Base-by-base conservation (phyloP, 2,888 invertebrate species). In the Oegoconia quadripuncta region DNA sequence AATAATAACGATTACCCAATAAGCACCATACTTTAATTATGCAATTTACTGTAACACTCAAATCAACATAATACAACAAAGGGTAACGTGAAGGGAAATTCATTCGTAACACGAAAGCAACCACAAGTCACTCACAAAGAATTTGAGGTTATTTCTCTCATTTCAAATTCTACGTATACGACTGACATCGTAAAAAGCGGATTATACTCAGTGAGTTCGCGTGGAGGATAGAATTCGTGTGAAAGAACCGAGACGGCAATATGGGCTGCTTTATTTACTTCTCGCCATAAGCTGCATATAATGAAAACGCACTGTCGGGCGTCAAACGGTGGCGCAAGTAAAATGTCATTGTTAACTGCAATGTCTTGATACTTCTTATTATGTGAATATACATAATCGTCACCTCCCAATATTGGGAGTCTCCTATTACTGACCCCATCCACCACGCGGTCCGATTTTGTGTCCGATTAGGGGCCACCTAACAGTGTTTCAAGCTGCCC, bases 121-220 rank as follows among this genome's bases (percentile, higher is more conserved):
- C 61, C 63, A 61, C 64, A 55, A 65, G 66, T 72, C 64, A 56
- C 64, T 66, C 71, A 73, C 66, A 74, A 76, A 74, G 73, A 77
- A 74, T 77, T 76, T 68, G 66, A 74, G 77, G 74, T 76, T 80
- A 81, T 82, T 78, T 81, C 78, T 81, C 81, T 81, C 81, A 82
- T 83, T 84, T 78, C 72, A 81, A 83, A 81, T 83, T 80, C 81
- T 75, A 67, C 57, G 75, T 76, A 71, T 76, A 74, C 71, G 77
- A 75, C 73, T 74, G 65, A 79, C 82, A 86, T 84, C 84, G 86
- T 86, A 86, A 87, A 87, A 86, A 82, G 81, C 74, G 83, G 87
- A 87, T 87, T 86, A 86, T 78, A 72, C 75, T 70, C 73, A 57
- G 68, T 62, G 62, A 63, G 74, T 69, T 66, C 67, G 71, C 65